Evolutionary conservation across 2,888 invertebrate species (phyloP).

Genomic region (Nebria brevicollis): DNA sequence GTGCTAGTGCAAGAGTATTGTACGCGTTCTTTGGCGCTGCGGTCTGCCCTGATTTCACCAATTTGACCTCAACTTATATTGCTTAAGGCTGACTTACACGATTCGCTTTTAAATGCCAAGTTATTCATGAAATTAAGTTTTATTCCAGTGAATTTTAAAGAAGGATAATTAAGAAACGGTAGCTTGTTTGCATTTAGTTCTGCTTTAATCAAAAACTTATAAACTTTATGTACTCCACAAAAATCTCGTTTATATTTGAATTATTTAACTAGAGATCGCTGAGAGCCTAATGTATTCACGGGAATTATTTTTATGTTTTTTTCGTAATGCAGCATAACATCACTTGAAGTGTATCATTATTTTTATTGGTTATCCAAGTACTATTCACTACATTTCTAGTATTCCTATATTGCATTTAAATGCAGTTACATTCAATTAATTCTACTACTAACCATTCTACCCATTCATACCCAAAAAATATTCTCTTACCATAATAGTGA

Average conservation of each 20-base stretch:
- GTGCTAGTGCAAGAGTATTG: constrained; percentile 13
- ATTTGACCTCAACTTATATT: constrained; percentile 33
- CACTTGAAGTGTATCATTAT: constrained; percentile 26
- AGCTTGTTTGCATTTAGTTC: constrained; percentile 38
- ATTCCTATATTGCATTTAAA: background rate
- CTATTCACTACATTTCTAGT: background rate
- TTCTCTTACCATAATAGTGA: no score
- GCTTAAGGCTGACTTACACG: constrained; percentile 35
- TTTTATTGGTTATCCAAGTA: constrained; percentile 16
- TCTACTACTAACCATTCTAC: no score
- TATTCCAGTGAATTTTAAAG: constrained; percentile 39
- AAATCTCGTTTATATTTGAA: constrained; percentile 33
- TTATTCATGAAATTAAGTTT: constrained; percentile 45
- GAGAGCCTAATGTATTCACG: constrained; percentile 23
- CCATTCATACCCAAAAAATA: no score
- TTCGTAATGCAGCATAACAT: background rate
- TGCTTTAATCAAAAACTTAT: constrained; percentile 38
- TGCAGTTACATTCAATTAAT: background rate
- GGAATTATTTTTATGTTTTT: background rate
- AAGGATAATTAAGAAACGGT: constrained; percentile 38
- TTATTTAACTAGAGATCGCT: constrained; percentile 12
- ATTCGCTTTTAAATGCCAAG: constrained; percentile 37
- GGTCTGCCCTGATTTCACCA: constrained; percentile 25
- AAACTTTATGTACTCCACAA: constrained; percentile 34
- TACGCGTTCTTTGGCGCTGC: constrained; percentile 13